Base-by-base conservation (phyloP, 2,888 invertebrate species). In the Ligdia adustata region DNA sequence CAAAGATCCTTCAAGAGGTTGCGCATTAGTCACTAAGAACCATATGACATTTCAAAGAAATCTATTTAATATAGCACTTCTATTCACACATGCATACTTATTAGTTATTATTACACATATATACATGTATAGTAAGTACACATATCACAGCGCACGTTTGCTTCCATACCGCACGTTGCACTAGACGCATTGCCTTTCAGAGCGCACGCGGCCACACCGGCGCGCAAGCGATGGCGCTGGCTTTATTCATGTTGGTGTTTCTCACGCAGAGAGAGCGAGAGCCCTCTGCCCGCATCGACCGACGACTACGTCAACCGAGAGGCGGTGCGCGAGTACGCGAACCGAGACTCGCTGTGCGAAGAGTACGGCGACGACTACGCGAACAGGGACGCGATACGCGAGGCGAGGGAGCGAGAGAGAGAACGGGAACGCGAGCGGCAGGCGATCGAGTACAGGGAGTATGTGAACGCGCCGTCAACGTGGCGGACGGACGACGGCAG, bases 341-440 rank as follows among this genome's bases (percentile, higher is more conserved):
- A 89, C 55, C 64, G 89, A 13, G 89, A 90, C 62, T 90, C 90
- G 18, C 61, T 89, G 24, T 84, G 89, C 50, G 90, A 90, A 64
- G 88, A 88, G 76, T 86, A 87, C 64, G 83, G 82, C 2, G 91
- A 91, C 24, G 91, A 91, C 75, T 91, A 91, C 76, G 91, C 88
- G 32, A 91, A 91, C 55, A 61, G 89, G 5, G 91, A 91, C 29
- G 90, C 89, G 12, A 91, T 91, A 32, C 79, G 90, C n/a, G 89
- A 90, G 62, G 91, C 90, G 55, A 82, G 70, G 9, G 69, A 89
- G 65, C 55, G 86, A 12, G 87, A 87, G 53, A 62, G 81, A 11
- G 85, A 87, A 49, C 56, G 80, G 24, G 78, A 84, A 53, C 58
- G 83, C 11, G 76, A 84, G 54, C 57, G 82, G 14, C 84, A 82